Conservation (phyloP, 2,888 invertebrate species). For the Taenaris catops region DNA sequence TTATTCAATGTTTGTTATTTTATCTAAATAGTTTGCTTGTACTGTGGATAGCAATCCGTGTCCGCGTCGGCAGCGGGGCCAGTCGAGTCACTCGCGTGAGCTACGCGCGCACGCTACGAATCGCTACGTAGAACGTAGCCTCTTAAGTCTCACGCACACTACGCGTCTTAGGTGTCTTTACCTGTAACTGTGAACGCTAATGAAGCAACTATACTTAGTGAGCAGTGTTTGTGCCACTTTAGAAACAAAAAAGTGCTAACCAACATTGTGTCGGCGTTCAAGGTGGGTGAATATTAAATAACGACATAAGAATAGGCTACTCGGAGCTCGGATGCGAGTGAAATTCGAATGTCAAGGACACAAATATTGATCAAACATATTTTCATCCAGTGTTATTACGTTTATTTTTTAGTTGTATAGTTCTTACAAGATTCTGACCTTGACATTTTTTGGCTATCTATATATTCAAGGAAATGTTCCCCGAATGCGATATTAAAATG, state of each 20-base stretch:
- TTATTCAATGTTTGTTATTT: too few species aligned
- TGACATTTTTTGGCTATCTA: constrained; percentile 25
- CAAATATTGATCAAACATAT: constrained; percentile 59
- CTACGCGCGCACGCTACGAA: constrained; percentile 59
- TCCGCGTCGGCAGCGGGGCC: constrained; percentile 51
- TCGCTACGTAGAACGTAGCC: constrained; percentile 49
- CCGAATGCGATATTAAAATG: constrained; percentile 31
- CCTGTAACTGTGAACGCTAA: constrained; percentile 36
- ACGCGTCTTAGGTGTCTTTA: constrained; percentile 32
- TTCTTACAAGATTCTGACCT: constrained; percentile 20
- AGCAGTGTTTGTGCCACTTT: constrained; percentile 35
- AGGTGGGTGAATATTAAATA: constrained; percentile 60
- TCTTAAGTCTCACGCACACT: constrained; percentile 30
- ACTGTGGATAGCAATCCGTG: constrained; percentile 56
- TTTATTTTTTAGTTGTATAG: constrained; percentile 8
- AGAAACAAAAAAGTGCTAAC: constrained; percentile 29
- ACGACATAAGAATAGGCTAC: constrained; percentile 38
- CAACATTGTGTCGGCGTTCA: constrained; percentile 24
- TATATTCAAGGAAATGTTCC: constrained; percentile 2
- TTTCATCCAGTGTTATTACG: constrained; percentile 16
- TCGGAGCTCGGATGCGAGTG: constrained; percentile 35
- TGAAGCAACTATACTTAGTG: constrained; percentile 32
- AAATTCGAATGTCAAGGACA: constrained; percentile 69
- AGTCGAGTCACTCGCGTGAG: constrained; percentile 60
- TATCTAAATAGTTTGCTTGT: constrained; percentile 34